phyloP scores from a whole-genome alignment of 2,113 vertebrate species.

The Tyrannus savana region DNA sequence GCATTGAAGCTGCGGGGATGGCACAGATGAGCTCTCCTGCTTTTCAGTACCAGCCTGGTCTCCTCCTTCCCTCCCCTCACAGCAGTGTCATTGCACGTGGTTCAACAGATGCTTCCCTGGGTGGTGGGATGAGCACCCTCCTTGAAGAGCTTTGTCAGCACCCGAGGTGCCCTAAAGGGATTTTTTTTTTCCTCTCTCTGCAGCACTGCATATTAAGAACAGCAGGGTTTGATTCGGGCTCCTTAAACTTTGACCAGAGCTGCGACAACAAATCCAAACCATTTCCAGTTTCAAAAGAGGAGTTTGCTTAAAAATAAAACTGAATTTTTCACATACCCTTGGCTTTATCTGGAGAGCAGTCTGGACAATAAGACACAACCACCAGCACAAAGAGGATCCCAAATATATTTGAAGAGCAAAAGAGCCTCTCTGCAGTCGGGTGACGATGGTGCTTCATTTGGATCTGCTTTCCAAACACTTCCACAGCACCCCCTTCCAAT shows the following conservation, averaged over 20 bases:
- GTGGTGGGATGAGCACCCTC: not conserved
- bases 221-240: not conserved
- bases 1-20: accelerated
- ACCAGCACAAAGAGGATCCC: constrained; percentile 26
- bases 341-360: constrained; percentile 28
- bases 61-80: not conserved
- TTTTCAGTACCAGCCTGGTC: not conserved
- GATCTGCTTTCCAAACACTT: constrained; percentile 58
- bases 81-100: not conserved
- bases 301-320: constrained; percentile 9
- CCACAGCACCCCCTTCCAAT: constrained; percentile 50
- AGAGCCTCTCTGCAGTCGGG: not conserved
- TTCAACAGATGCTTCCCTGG: not conserved
- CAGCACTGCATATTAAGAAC: not conserved
- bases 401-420: constrained; percentile 20
- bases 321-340: constrained; percentile 38
- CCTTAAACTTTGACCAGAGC: not conserved
- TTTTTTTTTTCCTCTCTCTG: not conserved
- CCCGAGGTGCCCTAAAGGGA: not conserved
- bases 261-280: not conserved
- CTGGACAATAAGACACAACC: constrained; percentile 28
- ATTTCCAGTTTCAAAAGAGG: not conserved
- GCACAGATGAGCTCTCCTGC: not conserved
- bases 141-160: not conserved
- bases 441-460: not conserved